Conservation (phyloP, 30 jellyfish, hydroid and myxozoan species). For the Chironex yamaguchii region DNA sequence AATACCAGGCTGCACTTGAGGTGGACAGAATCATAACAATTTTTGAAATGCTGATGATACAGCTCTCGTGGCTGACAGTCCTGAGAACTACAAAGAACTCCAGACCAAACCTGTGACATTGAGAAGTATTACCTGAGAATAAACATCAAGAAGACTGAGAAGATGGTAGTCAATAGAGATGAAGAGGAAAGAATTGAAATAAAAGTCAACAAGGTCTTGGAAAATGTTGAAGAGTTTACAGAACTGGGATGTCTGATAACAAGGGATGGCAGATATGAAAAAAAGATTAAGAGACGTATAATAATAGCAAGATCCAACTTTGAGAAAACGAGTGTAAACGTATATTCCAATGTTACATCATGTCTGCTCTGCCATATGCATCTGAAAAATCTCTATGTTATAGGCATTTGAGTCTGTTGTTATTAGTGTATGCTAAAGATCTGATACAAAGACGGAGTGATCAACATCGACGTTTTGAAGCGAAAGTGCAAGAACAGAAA, state of each 20-base stretch:
- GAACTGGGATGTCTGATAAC: no score
- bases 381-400: background rate
- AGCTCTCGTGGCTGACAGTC: background rate
- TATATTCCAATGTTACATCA: background rate
- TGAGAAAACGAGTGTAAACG: background rate
- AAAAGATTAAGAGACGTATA: background rate
- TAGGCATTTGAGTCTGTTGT: background rate
- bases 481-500: no score
- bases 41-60: background rate
- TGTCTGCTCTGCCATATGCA: background rate
- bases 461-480: no score
- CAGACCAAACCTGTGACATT: background rate
- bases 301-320: background rate
- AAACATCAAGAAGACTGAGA: background rate
- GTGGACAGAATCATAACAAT: background rate
- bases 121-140: background rate
- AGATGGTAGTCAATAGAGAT: background rate
- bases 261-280: background rate
- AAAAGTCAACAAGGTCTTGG: no score
- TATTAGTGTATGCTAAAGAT: background rate
- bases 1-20: no score
- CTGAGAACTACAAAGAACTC: background rate
- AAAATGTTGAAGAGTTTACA: background rate
- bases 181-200: no score
- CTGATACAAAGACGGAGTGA: background rate